Base-by-base conservation (phyloP, 2,888 invertebrate species). In the Eupelmus urozonus region DNA sequence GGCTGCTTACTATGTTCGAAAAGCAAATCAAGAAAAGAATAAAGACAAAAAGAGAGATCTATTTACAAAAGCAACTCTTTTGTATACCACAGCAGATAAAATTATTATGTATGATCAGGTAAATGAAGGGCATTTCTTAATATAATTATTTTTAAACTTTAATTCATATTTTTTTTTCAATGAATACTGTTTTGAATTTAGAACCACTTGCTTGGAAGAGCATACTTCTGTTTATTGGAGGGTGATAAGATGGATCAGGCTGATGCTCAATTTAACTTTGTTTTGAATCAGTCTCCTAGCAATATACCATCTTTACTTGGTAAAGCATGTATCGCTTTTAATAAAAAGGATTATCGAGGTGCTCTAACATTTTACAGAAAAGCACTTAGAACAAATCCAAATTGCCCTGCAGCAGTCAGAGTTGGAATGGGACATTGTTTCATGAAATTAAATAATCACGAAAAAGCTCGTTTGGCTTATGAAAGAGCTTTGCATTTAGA, bases 211-310 rank as follows among this genome's bases (percentile, higher is more conserved):
- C 92, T 99, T 82, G 99, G 99, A 0, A 92, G 99, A 85, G 99
- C 99, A 2, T 99, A 98, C 90, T 99, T 99, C 90, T 99, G 98
- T 86, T 92, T 99, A 9, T 92, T 99, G 45, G 99, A 99, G 92
- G 98, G 98, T 0, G 98, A 99, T 87, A 99, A 99, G 92, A 97
- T 99, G 97, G 99, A 99, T 81, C 99, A 99, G 91, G 99, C 99
- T 0, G 99, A 99, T 92, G 97, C 98, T 0, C 99, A 99, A 90
- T 99, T 99, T 89, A 99, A 99, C 91, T 99, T 99, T 90, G 99
- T 99, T 0, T 91, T 99, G 42, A 98, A 98, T 90, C 96, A 97
- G 86, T 96, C 96, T 0, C 96, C 96, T 1, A 97, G 96, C 85
- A 98, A 98, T 91, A 98, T 99, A 81, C 98, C 99, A 0, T 98